Conservation (phyloP, 2,113 vertebrate genomes). For the Argyrosomus japonicus region DNA sequence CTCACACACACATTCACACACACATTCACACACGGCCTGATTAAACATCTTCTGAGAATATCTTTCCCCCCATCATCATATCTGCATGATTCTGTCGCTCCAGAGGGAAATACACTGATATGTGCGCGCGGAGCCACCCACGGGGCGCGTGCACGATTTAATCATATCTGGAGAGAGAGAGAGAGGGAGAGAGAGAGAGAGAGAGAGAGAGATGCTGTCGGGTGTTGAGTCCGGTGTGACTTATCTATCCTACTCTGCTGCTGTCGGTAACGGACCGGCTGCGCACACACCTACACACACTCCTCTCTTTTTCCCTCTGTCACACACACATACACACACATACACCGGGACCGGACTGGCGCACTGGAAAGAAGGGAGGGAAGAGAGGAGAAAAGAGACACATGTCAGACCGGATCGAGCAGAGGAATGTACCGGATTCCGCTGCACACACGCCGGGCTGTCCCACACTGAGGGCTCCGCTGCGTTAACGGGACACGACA, state of each 20-base stretch:
- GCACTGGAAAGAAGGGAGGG: conserved; percentile 40
- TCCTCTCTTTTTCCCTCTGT: conserved; percentile 17
- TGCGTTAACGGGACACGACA: conserved; percentile 55
- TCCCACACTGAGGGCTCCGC: conserved; percentile 55
- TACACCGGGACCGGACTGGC: conserved; percentile 37
- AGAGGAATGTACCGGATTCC: conserved; percentile 70
- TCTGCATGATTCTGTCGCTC: conserved; percentile 46
- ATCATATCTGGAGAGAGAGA: conserved; percentile 56
- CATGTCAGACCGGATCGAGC: conserved; percentile 59
- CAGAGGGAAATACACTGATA: conserved; percentile 50
- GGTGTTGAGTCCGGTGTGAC: conserved; percentile 65
- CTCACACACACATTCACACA: conserved; percentile 23
- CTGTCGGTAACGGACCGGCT: conserved; percentile 55
- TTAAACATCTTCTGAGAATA: conserved; percentile 50
- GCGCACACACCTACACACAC: conserved; percentile 65
- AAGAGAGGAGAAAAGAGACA: conserved; percentile 38
- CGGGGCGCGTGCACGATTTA: conserved; percentile 63
- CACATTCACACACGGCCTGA: conserved; percentile 11
- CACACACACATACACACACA: conserved; percentile 15
- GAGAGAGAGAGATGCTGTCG: conserved; percentile 44
- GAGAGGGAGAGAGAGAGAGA: conserved; percentile 46
- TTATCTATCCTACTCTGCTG: conserved; percentile 66
- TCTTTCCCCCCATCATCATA: conserved; percentile 44
- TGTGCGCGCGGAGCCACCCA: conserved; percentile 66
- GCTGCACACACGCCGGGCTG: conserved; percentile 44